phyloP scores from a whole-genome alignment of 1,140 invertebrate species.

The Mercenaria mercenaria region DNA sequence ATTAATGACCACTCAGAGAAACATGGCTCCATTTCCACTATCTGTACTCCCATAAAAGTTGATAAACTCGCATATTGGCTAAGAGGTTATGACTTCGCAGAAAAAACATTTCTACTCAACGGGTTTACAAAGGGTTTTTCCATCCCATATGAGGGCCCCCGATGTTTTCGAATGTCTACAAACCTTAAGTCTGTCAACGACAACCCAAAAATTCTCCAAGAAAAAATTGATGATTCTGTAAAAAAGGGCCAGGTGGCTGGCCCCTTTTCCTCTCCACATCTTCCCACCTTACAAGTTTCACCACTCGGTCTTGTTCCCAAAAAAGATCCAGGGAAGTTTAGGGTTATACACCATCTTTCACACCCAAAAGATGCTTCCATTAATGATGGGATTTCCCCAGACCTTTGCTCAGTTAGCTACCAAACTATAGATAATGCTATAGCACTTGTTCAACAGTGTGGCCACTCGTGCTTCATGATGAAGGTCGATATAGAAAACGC shows the following conservation, averaged over 20 bases:
- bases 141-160: too few species aligned
- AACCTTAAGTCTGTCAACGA: background rate
- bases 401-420: slow-evolving; percentile 33
- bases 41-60: too few species aligned
- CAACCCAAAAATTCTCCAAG: background rate
- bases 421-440: background rate
- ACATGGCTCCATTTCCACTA: too few species aligned
- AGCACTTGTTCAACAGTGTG: background rate
- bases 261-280: background rate
- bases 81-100: too few species aligned
- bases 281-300: background rate
- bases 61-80: too few species aligned
- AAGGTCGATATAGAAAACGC: background rate
- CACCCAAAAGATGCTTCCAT: background rate
- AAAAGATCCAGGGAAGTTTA: background rate
- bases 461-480: too few species aligned
- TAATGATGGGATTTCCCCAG: slow-evolving; percentile 29
- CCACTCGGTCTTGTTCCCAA: slow-evolving; percentile 16
- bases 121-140: slow-evolving; percentile 19
- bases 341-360: slow-evolving; percentile 24
- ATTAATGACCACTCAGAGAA: too few species aligned
- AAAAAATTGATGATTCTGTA: slow-evolving; percentile 27
- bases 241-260: background rate
- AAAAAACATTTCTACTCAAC: too few species aligned
- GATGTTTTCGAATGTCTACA: background rate